phyloP scores from a whole-genome alignment of 2,888 invertebrate genomes.

The Chironomus tentans region DNA sequence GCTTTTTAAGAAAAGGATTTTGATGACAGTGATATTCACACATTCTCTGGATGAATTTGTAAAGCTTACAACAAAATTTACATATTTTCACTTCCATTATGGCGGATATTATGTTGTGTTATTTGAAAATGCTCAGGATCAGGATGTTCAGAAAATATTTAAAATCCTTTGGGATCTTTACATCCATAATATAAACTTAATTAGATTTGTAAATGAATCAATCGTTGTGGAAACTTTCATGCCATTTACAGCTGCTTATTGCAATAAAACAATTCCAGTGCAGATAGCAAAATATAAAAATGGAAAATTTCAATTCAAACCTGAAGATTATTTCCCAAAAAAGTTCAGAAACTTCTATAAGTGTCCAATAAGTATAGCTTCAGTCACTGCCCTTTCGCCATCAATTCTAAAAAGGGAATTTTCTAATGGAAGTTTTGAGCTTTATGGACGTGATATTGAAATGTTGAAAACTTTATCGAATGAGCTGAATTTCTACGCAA shows the following conservation, averaged over 20 bases:
- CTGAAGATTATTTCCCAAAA: not conserved
- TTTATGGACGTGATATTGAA: constrained; percentile 1
- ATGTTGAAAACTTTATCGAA: not conserved
- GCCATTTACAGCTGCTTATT: not conserved
- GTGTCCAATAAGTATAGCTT: not conserved
- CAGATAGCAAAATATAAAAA: not conserved
- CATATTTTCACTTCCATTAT: not conserved
- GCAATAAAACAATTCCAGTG: not conserved
- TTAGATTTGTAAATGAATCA: not conserved
- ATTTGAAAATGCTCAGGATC: not conserved
- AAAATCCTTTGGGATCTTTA: not conserved
- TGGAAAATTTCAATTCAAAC: not conserved
- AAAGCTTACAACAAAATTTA: not conserved
- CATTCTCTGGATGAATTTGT: not conserved
- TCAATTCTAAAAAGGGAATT: not conserved
- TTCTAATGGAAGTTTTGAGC: not conserved
- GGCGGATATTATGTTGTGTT: not conserved
- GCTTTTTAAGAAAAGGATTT: not conserved
- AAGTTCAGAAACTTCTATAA: not conserved
- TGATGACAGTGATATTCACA: not conserved
- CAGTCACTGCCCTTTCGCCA: not conserved
- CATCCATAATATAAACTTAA: not conserved
- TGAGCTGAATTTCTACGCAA: not conserved
- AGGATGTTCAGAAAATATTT: not conserved
- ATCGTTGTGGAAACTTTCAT: not conserved